Evolutionary conservation across 2,888 invertebrate species (phyloP).

Genomic region (Drosophila flavopinicola): DNA sequence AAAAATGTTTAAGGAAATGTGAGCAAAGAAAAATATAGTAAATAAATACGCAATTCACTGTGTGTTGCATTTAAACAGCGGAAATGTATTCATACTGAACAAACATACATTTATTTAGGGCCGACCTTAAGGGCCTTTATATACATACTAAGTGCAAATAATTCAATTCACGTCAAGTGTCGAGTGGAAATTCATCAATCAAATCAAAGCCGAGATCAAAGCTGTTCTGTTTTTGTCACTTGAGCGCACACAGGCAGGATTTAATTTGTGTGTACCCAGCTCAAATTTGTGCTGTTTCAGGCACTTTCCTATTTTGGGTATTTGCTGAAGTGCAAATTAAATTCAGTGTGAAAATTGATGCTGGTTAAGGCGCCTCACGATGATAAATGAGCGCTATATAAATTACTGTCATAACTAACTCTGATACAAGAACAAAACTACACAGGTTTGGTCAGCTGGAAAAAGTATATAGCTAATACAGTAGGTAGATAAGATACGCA

Average conservation of each 20-base stretch:
- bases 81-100: not conserved
- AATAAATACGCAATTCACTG: not conserved
- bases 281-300: slow-evolving; percentile 47
- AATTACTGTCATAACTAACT: not conserved
- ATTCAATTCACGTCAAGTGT: slow-evolving; percentile 42
- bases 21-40: slow-evolving; percentile 3
- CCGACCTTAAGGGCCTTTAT: not conserved
- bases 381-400: slow-evolving; percentile 31
- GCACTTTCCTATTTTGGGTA: slow-evolving; percentile 33
- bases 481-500: slow-evolving; percentile 17
- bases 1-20: slow-evolving; percentile 24
- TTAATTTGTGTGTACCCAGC: slow-evolving; percentile 29
- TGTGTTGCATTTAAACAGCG: not conserved
- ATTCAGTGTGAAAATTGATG: slow-evolving; percentile 49
- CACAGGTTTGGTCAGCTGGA: not conserved
- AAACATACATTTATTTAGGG: not conserved
- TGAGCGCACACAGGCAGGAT: slow-evolving; percentile 35
- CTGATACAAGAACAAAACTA: not conserved
- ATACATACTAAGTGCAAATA: slow-evolving; percentile 2
- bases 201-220: slow-evolving; percentile 58
- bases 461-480: not conserved
- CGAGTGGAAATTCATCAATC: slow-evolving; percentile 65
- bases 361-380: slow-evolving; percentile 19
- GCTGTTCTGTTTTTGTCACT: slow-evolving; percentile 27
- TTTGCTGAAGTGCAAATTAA: slow-evolving; percentile 26